These are phyloP conservation scores for Caenorhabditis plicata DNA, from an alignment of 2,888 invertebrate species.

Conservation along the genomic window DNA sequence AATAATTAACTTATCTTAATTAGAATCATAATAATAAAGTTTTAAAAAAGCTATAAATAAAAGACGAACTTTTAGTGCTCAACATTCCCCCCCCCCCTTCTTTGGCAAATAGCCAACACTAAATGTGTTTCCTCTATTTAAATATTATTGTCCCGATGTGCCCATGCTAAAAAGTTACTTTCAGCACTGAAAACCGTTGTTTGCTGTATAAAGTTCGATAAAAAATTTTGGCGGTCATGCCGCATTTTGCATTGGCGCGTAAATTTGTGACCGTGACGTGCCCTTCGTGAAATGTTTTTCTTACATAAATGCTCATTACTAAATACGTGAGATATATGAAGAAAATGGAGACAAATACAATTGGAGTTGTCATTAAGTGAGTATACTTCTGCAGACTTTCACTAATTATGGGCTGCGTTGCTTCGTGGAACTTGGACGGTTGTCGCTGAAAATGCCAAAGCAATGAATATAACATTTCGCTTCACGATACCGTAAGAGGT, in stretches of 20 bases:
- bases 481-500: conserved; percentile 20
- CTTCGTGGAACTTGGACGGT: conserved; percentile 62
- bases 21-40: too few relatives aligned
- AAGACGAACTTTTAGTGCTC: too few relatives aligned
- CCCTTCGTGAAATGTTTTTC: background rate
- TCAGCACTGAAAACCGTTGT: too few relatives aligned
- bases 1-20: too few relatives aligned
- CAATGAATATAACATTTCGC: background rate
- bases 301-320: conserved; percentile 54
- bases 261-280: background rate
- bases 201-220: background rate
- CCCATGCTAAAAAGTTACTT: too few relatives aligned
- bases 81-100: too few relatives aligned
- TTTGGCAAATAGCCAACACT: too few relatives aligned
- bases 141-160: too few relatives aligned
- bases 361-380: conserved; percentile 41
- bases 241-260: background rate
- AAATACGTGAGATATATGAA: conserved; percentile 53
- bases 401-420: conserved; percentile 58
- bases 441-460: conserved; percentile 45
- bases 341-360: conserved; percentile 52
- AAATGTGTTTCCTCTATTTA: too few relatives aligned
- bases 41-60: too few relatives aligned
- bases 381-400: conserved; percentile 46
- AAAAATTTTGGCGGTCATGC: too few relatives aligned